These are phyloP conservation scores for Procambarus clarkii DNA, from an alignment of 1,140 invertebrate genomes.

Conservation along the genomic window DNA sequence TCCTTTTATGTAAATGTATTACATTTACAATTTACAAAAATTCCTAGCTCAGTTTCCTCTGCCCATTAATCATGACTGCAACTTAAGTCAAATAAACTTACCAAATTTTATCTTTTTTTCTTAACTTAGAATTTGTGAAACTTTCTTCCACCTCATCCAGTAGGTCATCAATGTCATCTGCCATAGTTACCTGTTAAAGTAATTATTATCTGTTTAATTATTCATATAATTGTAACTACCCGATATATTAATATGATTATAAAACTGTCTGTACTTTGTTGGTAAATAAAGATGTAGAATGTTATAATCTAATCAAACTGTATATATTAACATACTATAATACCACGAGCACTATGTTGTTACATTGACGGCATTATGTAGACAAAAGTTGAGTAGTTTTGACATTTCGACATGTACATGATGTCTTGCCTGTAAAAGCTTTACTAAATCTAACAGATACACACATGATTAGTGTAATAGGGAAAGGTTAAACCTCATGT, in stretches of 20 bases:
- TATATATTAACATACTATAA: background rate
- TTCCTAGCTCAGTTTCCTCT: too few relatives aligned
- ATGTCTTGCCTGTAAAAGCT: too few relatives aligned
- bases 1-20: too few relatives aligned
- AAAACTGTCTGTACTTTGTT: background rate
- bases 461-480: too few relatives aligned
- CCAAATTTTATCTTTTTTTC: background rate
- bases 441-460: too few relatives aligned
- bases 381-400: too few relatives aligned
- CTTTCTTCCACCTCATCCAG: constrained; percentile 55
- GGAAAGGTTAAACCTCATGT: too few relatives aligned
- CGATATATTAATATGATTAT: background rate
- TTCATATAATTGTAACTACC: background rate
- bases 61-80: too few relatives aligned
- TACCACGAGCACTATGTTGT: too few relatives aligned
- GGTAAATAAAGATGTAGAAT: background rate
- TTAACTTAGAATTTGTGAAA: constrained; percentile 12
- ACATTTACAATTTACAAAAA: too few relatives aligned
- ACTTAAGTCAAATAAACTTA: background rate
- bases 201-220: background rate
- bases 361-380: too few relatives aligned
- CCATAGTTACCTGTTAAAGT: constrained; percentile 17
- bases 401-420: too few relatives aligned
- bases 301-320: background rate
- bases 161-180: constrained; percentile 58